Base-by-base conservation (phyloP, 2,113 vertebrate genomes). In the Anoplopoma fimbria region DNA sequence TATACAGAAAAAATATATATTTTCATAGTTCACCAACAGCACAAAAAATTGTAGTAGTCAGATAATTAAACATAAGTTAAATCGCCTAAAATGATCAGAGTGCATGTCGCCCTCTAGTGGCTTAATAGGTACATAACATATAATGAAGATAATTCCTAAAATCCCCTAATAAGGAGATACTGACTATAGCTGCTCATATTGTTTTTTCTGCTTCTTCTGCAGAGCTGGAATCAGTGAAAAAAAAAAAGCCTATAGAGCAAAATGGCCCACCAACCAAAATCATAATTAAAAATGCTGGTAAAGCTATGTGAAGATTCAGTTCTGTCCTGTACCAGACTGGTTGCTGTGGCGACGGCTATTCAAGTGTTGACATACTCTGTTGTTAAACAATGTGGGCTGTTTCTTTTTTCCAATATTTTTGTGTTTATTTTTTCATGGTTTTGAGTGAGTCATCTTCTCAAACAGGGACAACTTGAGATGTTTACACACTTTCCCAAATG, bases 401-500 rank as follows among this genome's bases (percentile, higher is more conserved):
- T 42, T 27, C 4, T 57, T 29, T 27, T 57, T 27, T n/a, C n/a
- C n/a, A n/a, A n/a, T 27, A 57, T 65, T 64, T 55, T 6, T 42
- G 31, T 8, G 9, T 42, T 12, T 8, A 29, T 64, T 12, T 57
- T n/a, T 40, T 40, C 3, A 9, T 61, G 34, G 34, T 42, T 67
- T 31, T 36, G 6, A 40, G 57, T 72, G 25, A 71, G 25, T 40
- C 47, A 71, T 71, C 34, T 14, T 64, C 69, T 55, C 27, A 42
- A 64, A 79, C 58, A 71, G 2, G 17, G 47, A 71, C 33, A 40
- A 4, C n/a, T 40, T 19, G 4, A 62, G 33, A 78, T 63, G 19
- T 31, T 70, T 29, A 29, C 7, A 62, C 60, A 51, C 15, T 27
- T 29, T 64, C 31, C n/a, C 13, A 40, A 53, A 79, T 53, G 27